Percentiles rank a stretch among this genome's conserved stretches.
Evolutionary conservation across 2,113 vertebrate genomes (phyloP).

Genomic region (Turnix velox): DNA sequence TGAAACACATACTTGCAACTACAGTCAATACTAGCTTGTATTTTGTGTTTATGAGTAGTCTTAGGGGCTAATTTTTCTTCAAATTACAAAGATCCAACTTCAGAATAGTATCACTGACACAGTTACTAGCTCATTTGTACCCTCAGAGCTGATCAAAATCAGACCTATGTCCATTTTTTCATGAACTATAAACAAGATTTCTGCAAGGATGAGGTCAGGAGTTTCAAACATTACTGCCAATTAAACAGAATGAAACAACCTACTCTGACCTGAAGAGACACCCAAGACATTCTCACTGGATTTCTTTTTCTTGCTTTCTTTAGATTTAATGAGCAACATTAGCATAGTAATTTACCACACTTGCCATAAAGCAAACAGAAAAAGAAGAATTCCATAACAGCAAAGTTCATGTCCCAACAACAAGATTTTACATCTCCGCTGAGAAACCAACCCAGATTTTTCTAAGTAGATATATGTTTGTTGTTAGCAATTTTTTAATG

Average conservation of each 20-base stretch:
- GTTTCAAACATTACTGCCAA: background rate
- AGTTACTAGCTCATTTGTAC: background rate
- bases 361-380: background rate
- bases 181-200: background rate
- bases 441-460: conserved; percentile 46
- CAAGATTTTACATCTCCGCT: conserved; percentile 30
- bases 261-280: background rate
- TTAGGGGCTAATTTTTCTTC: background rate
- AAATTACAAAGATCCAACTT: background rate
- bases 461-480: conserved; percentile 46
- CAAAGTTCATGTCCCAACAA: conserved; percentile 48
- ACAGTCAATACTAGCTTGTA: background rate
- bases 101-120: background rate
- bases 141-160: background rate
- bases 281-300: background rate
- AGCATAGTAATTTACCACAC: background rate
- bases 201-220: background rate
- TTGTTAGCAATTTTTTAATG: conserved; percentile 30
- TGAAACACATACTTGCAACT: background rate
- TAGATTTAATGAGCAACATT: background rate
- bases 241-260: background rate
- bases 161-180: background rate
- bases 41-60: background rate
- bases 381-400: conserved; percentile 18
- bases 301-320: background rate